A percentile compares a stretch with the other conserved stretches of the same genome.
Conservation (phyloP, 2,113 vertebrate genomes). For the Ciconia stormi region DNA sequence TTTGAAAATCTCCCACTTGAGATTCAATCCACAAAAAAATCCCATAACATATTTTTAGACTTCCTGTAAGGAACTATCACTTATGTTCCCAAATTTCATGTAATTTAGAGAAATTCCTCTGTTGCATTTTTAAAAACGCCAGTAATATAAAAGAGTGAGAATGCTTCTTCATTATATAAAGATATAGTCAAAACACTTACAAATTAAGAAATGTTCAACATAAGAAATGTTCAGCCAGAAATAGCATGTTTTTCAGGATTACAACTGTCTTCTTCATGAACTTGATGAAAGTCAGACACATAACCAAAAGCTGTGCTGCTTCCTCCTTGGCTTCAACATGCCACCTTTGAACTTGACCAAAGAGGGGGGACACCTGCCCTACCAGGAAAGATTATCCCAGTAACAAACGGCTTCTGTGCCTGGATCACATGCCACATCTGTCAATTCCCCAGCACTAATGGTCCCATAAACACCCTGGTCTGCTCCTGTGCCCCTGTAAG, state of each 20-base stretch:
- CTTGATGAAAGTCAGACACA: neutral
- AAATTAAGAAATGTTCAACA: neutral
- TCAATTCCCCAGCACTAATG: neutral
- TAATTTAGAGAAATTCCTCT: neutral
- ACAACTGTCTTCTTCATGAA: neutral
- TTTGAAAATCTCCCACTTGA: neutral
- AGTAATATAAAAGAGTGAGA: neutral
- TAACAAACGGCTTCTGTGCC: neutral
- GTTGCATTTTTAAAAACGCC: neutral
- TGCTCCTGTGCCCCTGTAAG: neutral
- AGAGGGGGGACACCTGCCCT: rapidly evolving
- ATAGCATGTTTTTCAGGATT: neutral
- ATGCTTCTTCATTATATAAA: neutral
- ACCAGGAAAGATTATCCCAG: neutral
- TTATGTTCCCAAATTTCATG: neutral
- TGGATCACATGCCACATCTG: too few relatives aligned
- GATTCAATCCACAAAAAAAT: neutral
- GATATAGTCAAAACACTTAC: neutral
- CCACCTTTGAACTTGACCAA: neutral
- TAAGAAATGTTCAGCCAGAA: neutral
- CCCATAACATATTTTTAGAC: neutral
- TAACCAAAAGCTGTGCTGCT: neutral
- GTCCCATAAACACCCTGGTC: neutral
- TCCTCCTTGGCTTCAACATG: neutral
- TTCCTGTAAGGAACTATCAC: neutral